Percentiles rank a stretch among this genome's conserved stretches.
Evolutionary conservation across 2,888 invertebrate species (phyloP).

Genomic region (Pelosia muscerda): DNA sequence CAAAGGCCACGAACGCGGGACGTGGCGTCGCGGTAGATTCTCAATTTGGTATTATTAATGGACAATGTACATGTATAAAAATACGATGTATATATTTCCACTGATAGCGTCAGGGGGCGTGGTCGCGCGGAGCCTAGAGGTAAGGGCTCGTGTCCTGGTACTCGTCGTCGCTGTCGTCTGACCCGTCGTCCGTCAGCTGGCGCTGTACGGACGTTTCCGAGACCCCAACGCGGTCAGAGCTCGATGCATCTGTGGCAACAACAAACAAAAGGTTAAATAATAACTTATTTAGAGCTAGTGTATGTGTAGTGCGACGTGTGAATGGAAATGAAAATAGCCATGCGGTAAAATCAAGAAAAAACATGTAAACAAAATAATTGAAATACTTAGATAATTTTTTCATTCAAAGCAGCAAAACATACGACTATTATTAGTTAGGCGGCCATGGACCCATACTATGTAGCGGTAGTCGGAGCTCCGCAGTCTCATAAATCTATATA

Average conservation of each 20-base stretch:
- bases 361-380: not conserved
- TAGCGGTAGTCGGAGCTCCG: no score
- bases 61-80: slow-evolving; percentile 58
- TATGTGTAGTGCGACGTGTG: no score
- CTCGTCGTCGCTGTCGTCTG: slow-evolving; percentile 79
- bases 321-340: no score
- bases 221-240: slow-evolving; percentile 74
- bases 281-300: no score
- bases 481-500: no score
- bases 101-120: slow-evolving; percentile 24
- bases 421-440: not conserved
- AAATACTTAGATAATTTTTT: not conserved
- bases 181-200: slow-evolving; percentile 84
- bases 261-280: not conserved
- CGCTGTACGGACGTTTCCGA: slow-evolving; percentile 77
- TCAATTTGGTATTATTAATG: slow-evolving; percentile 48
- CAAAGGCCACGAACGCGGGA: slow-evolving; percentile 37
- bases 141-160: slow-evolving; percentile 83
- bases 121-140: slow-evolving; percentile 60
- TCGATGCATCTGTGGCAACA: slow-evolving; percentile 76
- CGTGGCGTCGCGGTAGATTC: slow-evolving; percentile 39
- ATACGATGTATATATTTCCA: slow-evolving; percentile 54
- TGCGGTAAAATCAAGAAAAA: no score
- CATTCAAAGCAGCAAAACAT: not conserved
- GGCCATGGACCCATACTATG: not conserved